phyloP scores from a whole-genome alignment of 2,888 invertebrate species.

The Vanessa cardui region DNA sequence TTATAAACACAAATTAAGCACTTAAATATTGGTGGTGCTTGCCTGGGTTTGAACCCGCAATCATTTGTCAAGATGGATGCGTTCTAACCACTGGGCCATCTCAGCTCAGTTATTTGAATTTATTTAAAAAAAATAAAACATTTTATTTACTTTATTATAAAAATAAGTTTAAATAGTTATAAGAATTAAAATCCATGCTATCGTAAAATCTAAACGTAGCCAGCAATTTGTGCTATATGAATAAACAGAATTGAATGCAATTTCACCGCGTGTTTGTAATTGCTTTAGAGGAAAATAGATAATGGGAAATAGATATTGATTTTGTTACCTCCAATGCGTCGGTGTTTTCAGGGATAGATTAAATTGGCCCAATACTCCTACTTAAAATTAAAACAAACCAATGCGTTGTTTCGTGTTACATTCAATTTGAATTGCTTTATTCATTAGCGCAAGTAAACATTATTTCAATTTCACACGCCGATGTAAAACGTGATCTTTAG shows the following conservation, averaged over 20 bases:
- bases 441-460: no score
- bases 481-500: no score
- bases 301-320: conserved; percentile 42
- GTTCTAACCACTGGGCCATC: no score
- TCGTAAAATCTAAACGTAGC: conserved; percentile 22
- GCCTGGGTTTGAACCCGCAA: no score
- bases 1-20: no score
- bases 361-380: conserved; percentile 11
- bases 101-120: no score
- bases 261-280: conserved; percentile 30
- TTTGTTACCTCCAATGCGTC: conserved; percentile 18
- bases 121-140: no score
- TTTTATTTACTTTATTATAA: no score
- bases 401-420: neutral
- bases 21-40: no score
- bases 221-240: conserved; percentile 22
- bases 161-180: neutral
- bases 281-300: conserved; percentile 37
- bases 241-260: conserved; percentile 30
- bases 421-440: neutral
- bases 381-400: conserved; percentile 4
- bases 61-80: no score
- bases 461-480: no score
- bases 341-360: conserved; percentile 16
- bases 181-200: neutral